A percentile compares a stretch with the other conserved stretches of the same genome.
Conservation (phyloP, 2,113 vertebrate genomes). For the Hemibagrus wyckioides region DNA sequence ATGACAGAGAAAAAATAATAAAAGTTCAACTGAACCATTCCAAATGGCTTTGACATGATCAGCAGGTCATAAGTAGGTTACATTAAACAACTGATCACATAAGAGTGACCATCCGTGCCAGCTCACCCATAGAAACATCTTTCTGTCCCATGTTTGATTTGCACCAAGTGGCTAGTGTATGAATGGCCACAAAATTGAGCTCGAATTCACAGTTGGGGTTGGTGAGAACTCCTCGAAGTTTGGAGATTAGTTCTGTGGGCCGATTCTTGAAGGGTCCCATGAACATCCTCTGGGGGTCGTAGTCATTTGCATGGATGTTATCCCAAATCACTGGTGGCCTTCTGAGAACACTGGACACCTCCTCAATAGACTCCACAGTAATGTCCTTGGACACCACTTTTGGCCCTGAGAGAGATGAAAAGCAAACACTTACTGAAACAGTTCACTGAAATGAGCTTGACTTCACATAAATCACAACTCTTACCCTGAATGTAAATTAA, state of each 20-base stretch:
- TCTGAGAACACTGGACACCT: slow-evolving; percentile 90
- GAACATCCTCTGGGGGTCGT: slow-evolving; percentile 95
- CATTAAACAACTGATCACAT: background rate
- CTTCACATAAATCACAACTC: background rate
- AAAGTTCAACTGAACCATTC: background rate
- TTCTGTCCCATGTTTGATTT: slow-evolving; percentile 81
- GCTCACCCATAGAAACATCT: slow-evolving; percentile 91
- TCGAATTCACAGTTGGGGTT: slow-evolving; percentile 99
- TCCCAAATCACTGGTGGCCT: slow-evolving; percentile 97
- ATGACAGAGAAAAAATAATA: background rate
- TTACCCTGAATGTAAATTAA: background rate
- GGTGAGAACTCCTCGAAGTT: slow-evolving; percentile 90
- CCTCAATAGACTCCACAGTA: slow-evolving; percentile 94
- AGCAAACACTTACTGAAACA: background rate
- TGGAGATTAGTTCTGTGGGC: slow-evolving; percentile 89
- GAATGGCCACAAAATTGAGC: slow-evolving; percentile 96
- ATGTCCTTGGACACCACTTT: slow-evolving; percentile 98
- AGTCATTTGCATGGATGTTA: slow-evolving; percentile 98
- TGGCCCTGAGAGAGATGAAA: slow-evolving; percentile 76
- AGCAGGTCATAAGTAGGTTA: background rate
- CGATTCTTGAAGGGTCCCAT: slow-evolving; percentile 96
- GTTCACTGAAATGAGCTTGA: background rate
- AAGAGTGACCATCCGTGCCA: background rate
- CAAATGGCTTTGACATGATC: background rate
- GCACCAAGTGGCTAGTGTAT: slow-evolving; percentile 95